Evolutionary conservation across 2,888 invertebrate genomes (phyloP).

Genomic region (Acronicta alni): DNA sequence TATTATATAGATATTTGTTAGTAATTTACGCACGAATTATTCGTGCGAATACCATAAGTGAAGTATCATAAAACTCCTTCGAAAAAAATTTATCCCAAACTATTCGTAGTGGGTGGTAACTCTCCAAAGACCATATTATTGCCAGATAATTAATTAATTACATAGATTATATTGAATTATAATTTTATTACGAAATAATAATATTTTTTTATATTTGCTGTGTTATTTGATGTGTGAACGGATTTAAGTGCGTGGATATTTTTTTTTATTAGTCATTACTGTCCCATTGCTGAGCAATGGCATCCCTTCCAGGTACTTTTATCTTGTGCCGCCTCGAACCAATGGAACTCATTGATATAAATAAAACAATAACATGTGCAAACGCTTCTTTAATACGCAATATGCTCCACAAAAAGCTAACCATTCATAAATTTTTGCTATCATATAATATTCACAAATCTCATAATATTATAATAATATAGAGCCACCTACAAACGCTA

Average conservation of each 20-base stretch:
- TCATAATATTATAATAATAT: conserved; percentile 56
- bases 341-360: conserved; percentile 45
- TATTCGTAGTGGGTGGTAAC: not conserved
- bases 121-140: conserved; percentile 35
- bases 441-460: conserved; percentile 81
- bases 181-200: not conserved
- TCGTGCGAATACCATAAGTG: too few species aligned
- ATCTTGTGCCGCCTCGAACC: too few species aligned
- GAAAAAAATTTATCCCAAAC: not conserved
- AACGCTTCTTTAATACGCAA: conserved; percentile 86
- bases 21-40: too few species aligned
- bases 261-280: too few species aligned
- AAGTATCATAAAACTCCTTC: too few species aligned
- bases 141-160: not conserved
- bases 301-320: too few species aligned
- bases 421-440: conserved; percentile 82
- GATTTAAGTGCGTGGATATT: not conserved
- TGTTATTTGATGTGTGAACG: not conserved
- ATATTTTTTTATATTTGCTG: not conserved
- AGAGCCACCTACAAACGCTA: conserved; percentile 55
- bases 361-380: conserved; percentile 78
- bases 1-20: too few species aligned
- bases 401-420: conserved; percentile 88
- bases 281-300: too few species aligned
- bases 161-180: not conserved